These are phyloP conservation scores for Oceanodroma tethys DNA, from an alignment of 2,113 vertebrate species.

Conservation along the genomic window DNA sequence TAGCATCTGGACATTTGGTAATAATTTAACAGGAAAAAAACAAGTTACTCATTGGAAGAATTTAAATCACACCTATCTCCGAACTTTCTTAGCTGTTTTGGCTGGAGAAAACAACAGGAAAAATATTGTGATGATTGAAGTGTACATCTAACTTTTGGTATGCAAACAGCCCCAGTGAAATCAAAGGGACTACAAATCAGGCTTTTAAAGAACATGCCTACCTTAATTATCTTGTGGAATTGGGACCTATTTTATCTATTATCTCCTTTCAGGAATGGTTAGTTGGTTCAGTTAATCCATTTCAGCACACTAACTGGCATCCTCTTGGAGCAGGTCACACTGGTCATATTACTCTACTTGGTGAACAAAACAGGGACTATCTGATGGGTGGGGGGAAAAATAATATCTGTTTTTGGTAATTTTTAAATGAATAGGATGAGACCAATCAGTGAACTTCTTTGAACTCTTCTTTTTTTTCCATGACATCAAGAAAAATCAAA, in stretches of 20 bases:
- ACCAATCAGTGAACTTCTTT: not conserved
- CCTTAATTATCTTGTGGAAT: not conserved
- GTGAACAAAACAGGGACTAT: not conserved
- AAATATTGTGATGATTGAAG: not conserved
- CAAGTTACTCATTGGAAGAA: not conserved
- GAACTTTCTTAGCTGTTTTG: not conserved
- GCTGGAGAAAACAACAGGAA: not conserved
- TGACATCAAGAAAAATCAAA: not conserved
- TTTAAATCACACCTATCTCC: not conserved
- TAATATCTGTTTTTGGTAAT: not conserved
- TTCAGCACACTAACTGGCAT: not conserved
- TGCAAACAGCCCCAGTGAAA: not conserved
- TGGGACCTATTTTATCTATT: conserved; percentile 1
- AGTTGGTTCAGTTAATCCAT: not conserved
- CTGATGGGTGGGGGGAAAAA: not conserved
- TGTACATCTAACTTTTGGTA: not conserved
- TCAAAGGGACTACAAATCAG: not conserved
- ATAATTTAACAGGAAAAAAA: not conserved
- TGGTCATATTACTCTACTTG: not conserved
- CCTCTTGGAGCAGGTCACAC: not conserved
- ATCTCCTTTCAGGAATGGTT: not conserved
- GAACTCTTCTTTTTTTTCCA: not conserved
- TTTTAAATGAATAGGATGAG: not conserved
- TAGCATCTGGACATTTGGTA: not conserved
- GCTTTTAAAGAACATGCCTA: conserved; percentile 1